These are phyloP conservation scores for Catostylus mosaicus DNA, from an alignment of 30 jellyfish, hydroid and myxozoan species.

Conservation along the genomic window DNA sequence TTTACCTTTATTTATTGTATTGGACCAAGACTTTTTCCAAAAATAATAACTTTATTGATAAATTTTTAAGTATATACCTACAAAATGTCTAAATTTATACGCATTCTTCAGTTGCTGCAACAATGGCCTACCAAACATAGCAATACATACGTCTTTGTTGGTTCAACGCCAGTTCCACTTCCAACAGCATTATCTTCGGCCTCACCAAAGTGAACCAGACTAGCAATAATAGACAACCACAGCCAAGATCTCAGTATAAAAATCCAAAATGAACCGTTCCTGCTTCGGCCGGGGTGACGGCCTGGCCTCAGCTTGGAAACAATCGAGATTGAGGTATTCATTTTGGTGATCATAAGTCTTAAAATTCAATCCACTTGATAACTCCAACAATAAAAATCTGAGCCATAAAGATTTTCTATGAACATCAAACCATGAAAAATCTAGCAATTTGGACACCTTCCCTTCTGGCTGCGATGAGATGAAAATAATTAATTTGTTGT, in stretches of 20 bases:
- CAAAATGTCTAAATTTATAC: too few species aligned
- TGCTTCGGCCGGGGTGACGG: neutral
- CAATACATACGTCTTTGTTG: neutral
- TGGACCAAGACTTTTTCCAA: too few species aligned
- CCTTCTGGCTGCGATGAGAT: too few species aligned
- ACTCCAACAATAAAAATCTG: too few species aligned
- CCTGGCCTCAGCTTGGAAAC: neutral
- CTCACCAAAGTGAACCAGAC: neutral
- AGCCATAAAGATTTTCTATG: too few species aligned
- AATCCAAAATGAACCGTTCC: neutral
- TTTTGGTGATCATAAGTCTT: neutral
- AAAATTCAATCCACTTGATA: too few species aligned
- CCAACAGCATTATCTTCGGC: neutral
- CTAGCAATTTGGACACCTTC: too few species aligned
- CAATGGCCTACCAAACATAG: neutral
- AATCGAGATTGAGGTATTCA: neutral
- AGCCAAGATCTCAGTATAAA: slow-evolving; percentile 16
- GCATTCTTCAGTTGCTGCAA: too few species aligned
- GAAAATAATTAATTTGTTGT: neutral
- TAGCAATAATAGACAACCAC: slow-evolving; percentile 16
- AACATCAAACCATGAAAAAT: too few species aligned
- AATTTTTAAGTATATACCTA: too few species aligned
- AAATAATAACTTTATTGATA: too few species aligned
- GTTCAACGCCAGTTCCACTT: neutral
- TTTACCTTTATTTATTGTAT: too few species aligned